phyloP scores from a whole-genome alignment of 1,140 invertebrate genomes.

The Cryptotermes secundus region DNA sequence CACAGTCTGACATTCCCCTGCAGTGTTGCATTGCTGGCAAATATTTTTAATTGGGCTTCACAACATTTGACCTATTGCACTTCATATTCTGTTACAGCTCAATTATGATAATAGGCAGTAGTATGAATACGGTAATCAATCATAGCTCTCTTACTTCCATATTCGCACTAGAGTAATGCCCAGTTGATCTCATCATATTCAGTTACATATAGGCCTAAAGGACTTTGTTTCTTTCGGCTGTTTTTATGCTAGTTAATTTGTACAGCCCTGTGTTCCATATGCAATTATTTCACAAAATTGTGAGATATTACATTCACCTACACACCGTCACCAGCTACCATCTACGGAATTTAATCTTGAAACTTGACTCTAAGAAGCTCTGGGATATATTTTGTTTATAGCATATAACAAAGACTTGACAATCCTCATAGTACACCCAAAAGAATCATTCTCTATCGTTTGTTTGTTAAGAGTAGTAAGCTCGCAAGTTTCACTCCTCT shows the following conservation, averaged over 20 bases:
- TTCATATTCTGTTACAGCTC: background rate
- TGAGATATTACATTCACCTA: background rate
- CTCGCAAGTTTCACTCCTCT: background rate
- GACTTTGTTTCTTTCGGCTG: no score
- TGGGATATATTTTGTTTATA: background rate
- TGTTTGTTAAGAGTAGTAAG: background rate
- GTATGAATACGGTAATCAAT: background rate
- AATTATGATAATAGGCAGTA: background rate
- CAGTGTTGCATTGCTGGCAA: background rate
- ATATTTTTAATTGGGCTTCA: background rate
- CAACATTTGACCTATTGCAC: background rate
- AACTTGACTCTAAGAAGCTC: constrained; percentile 20
- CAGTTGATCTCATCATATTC: no score
- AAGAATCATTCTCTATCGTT: no score
- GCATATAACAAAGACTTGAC: no score
- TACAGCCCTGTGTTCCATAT: background rate
- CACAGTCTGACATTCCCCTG: background rate
- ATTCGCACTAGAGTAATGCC: no score
- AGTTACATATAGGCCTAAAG: no score
- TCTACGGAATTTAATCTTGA: background rate
- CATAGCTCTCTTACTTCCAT: background rate
- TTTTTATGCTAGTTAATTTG: no score
- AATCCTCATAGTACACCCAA: no score
- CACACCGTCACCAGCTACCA: background rate
- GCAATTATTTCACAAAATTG: background rate